Evolutionary conservation across 2,888 invertebrate species (phyloP), one percentile per base, ranked within the genome.

Genomic region (Ellobium chinense): DNA sequence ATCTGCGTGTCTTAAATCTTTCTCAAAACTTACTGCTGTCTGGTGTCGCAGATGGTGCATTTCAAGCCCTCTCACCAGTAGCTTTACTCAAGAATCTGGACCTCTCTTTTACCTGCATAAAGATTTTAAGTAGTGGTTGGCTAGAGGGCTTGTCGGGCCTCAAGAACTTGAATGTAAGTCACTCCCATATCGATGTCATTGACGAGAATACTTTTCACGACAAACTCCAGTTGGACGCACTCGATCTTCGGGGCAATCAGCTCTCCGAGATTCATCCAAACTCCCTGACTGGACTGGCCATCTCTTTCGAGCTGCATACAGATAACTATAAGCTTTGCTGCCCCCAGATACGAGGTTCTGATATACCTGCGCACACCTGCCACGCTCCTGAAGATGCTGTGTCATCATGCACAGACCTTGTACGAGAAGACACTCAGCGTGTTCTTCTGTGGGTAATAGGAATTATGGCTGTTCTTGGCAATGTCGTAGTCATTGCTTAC

Each of bases 381-480:
- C 21, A 54, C 37, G 46, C 85, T 58, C 78, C 84, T 5, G 46
- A 14, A 5, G 75, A 75, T n/a, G 24, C 75, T 21, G 34, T 75
- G 3, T 75, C 75, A 7, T 27, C 75, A 18, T 75, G 75, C 62
- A 29, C 46, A 18, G 46, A 63, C n/a, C 36, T 75, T 29, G 29
- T 75, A 5, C 31, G 34, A 9, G 31, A 29, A 7, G 31, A 27
- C 18, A 27, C 63, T 29, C 75, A 58, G n/a, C 62, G 46, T 1
- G 29, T 63, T 3, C 75, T 75, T 46, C 29, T 75, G 2, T 75
- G 75, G 75, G 2, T 75, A 0, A 60, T 75, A n/a, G 75, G 75
- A 14, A 1, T 65, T 0, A 65, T 63, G 82, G 85, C 34, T 68
- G 81, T 65, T 58, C 68, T 46, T 69, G 86, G 65, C 1, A 75